Percentiles rank a stretch among this genome's conserved stretches.
Conservation (phyloP, 2,888 invertebrate genomes). For the Aleiodes leptofemur region DNA sequence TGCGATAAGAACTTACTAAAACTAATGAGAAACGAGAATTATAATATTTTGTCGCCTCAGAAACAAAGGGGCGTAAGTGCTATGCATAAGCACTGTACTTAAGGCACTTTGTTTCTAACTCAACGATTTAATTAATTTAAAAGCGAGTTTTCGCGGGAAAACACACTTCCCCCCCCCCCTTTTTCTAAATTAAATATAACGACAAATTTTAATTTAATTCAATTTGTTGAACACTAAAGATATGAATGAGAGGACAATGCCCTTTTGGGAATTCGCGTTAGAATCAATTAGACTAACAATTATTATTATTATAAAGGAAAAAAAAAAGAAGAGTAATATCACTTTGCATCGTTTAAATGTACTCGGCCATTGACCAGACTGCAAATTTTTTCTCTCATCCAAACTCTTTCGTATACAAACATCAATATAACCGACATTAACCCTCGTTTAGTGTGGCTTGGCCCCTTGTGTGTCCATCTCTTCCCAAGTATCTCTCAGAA, state of each 20-base stretch:
- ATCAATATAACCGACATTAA: constrained; percentile 49
- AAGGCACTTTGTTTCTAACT: no score
- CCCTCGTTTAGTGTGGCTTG: constrained; percentile 41
- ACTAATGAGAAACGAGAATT: not conserved
- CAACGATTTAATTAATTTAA: no score
- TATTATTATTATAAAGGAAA: no score
- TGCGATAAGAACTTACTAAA: not conserved
- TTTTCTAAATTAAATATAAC: no score
- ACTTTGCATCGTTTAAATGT: constrained; percentile 44
- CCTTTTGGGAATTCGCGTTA: constrained; percentile 48
- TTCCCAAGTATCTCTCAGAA: constrained; percentile 39
- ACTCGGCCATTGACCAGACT: constrained; percentile 24
- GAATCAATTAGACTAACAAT: constrained; percentile 55
- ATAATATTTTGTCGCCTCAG: no score
- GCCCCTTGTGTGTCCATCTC: not conserved
- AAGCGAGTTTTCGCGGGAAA: no score
- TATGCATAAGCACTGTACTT: no score
- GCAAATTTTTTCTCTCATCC: constrained; percentile 6
- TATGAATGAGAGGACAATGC: constrained; percentile 42
- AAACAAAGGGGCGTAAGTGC: no score
- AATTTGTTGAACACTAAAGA: no score
- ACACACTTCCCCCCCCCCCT: no score
- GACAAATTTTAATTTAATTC: no score
- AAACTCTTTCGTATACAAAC: constrained; percentile 31
- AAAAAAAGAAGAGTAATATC: constrained; percentile 52